phyloP scores from a whole-genome alignment of 1,140 invertebrate species.

The Frieseomelitta varia region DNA sequence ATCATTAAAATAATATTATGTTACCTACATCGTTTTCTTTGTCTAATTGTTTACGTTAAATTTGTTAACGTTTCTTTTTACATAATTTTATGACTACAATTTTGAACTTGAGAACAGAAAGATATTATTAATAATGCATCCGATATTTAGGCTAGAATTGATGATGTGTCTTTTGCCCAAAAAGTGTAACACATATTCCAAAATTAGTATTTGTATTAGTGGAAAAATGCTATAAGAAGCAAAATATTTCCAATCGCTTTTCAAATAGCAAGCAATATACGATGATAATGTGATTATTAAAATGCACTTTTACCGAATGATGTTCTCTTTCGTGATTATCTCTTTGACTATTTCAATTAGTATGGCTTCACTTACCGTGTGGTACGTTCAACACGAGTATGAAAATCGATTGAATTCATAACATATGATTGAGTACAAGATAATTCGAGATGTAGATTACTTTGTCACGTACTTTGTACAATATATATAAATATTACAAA shows the following conservation, averaged over 20 bases:
- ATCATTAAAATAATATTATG: neutral
- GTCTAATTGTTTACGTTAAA: neutral
- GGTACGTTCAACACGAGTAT: neutral
- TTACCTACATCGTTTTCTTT: neutral
- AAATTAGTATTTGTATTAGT: slow-evolving; percentile 5
- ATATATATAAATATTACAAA: neutral
- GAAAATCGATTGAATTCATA: slow-evolving; percentile 26
- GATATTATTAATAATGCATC: neutral
- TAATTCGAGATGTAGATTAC: neutral
- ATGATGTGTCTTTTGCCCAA: neutral
- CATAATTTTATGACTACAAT: neutral
- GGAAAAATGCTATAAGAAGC: neutral
- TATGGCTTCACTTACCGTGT: neutral
- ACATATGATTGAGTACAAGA: neutral
- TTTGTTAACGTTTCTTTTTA: neutral
- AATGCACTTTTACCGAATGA: slow-evolving; percentile 17
- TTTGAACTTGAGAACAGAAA: neutral
- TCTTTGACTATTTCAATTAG: slow-evolving; percentile 12
- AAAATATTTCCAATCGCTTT: slow-evolving; percentile 11
- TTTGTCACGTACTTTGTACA: neutral
- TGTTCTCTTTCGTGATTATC: slow-evolving; percentile 12
- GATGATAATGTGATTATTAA: slow-evolving; percentile 34
- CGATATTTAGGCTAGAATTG: neutral
- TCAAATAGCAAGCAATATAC: neutral
- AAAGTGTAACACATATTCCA: neutral